These are phyloP conservation scores for Eristalis intricaria DNA, from an alignment of 2,888 invertebrate genomes.

Conservation along the genomic window DNA sequence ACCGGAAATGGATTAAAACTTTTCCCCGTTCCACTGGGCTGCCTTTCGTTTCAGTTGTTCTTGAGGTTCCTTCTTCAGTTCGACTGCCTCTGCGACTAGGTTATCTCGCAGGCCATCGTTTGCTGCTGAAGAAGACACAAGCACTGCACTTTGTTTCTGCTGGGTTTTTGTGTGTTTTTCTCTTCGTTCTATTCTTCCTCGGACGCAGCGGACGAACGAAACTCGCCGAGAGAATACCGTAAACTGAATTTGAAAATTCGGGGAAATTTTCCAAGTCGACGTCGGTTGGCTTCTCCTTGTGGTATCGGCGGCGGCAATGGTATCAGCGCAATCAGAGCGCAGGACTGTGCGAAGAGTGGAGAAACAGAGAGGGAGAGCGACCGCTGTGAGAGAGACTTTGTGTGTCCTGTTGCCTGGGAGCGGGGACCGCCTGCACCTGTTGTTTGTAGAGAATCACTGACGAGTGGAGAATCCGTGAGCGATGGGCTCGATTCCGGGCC, in stretches of 20 bases:
- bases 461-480: conserved; percentile 45
- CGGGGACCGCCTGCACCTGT: conserved; percentile 7
- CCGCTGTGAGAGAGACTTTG: not conserved
- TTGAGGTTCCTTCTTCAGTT: not conserved
- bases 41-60: not conserved
- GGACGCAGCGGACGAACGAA: conserved; percentile 70
- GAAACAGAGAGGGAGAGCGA: not conserved
- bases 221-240: conserved; percentile 73
- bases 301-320: not conserved
- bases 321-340: conserved; percentile 54
- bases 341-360: conserved; percentile 15
- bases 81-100: conserved; percentile 6
- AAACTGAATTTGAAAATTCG: conserved; percentile 70
- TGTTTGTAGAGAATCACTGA: not conserved
- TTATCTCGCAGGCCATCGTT: conserved; percentile 54
- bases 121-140: conserved; percentile 29
- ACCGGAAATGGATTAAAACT: conserved; percentile 18
- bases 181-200: conserved; percentile 10
- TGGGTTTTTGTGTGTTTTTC: not conserved
- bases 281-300: conserved; percentile 12
- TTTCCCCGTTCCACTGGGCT: not conserved
- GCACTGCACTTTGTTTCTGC: conserved; percentile 1
- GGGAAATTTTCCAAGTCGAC: conserved; percentile 50
- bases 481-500: conserved; percentile 3
- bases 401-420: not conserved